phyloP scores from a whole-genome alignment of 1,140 invertebrate genomes.

The Agrypnia vestita region DNA sequence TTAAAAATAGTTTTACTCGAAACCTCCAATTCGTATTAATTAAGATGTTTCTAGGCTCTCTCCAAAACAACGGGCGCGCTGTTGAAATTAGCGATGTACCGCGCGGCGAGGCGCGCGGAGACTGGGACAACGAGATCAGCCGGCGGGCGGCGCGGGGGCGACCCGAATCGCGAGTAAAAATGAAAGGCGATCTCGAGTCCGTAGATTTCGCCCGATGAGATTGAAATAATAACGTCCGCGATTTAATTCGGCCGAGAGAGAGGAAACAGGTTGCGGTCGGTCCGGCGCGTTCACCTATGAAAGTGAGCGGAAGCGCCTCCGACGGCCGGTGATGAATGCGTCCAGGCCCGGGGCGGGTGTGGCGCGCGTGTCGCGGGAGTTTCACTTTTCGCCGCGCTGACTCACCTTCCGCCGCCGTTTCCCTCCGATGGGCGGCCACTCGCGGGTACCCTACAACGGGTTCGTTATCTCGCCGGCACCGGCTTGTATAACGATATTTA shows the following conservation, averaged over 20 bases:
- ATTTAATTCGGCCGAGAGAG: conserved; percentile 49
- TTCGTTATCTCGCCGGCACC: background rate
- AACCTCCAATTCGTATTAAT: background rate
- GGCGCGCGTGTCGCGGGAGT: conserved; percentile 44
- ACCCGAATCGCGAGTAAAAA: conserved; percentile 36
- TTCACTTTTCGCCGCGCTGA: conserved; percentile 46
- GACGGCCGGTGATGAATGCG: conserved; percentile 43
- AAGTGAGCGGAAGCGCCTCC: conserved; percentile 30
- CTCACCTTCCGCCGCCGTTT: background rate
- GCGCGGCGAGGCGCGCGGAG: conserved; percentile 23
- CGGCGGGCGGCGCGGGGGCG: background rate
- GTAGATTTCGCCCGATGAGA: conserved; percentile 30
- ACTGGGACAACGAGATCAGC: conserved; percentile 24
- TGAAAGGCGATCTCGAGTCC: conserved; percentile 42
- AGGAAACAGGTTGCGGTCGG: conserved; percentile 43
- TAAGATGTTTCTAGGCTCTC: background rate
- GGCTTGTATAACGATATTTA: background rate
- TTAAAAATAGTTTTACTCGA: conserved; percentile 42
- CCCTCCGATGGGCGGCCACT: background rate
- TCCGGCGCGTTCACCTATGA: conserved; percentile 47
- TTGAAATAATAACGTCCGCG: conserved; percentile 50
- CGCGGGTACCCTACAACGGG: background rate
- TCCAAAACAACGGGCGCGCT: conserved; percentile 31
- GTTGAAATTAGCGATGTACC: conserved; percentile 22
- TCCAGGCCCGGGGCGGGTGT: conserved; percentile 33